phyloP scores from a whole-genome alignment of 2,888 invertebrate genomes.

The Stenodema calcarata region DNA sequence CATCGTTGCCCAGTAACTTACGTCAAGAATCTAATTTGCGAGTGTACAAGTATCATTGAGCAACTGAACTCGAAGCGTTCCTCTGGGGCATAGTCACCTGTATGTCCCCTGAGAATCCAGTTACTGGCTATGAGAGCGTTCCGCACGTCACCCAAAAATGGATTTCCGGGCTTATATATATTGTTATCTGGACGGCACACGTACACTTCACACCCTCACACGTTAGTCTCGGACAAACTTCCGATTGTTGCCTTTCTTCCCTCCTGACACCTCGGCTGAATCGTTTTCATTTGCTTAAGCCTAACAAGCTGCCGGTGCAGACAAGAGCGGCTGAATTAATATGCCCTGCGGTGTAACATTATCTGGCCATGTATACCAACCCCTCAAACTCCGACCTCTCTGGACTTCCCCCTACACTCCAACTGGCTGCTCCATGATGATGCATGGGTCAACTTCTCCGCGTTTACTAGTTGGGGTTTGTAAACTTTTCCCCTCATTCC shows the following conservation, averaged over 20 bases:
- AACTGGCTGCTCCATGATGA: background rate
- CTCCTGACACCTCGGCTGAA: background rate
- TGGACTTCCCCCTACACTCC: background rate
- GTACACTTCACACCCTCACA: background rate
- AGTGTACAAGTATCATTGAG: background rate
- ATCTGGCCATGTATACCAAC: background rate
- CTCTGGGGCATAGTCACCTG: background rate
- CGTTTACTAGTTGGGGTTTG: background rate
- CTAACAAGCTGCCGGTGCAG: background rate
- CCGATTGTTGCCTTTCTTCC: background rate
- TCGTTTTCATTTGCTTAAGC: slow-evolving; percentile 13
- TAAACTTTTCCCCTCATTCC: background rate
- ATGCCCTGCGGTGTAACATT: slow-evolving; percentile 19
- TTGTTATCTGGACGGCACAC: background rate
- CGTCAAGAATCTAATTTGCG: background rate
- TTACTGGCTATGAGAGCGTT: background rate
- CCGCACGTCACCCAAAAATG: background rate
- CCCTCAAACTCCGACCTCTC: background rate
- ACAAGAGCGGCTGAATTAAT: slow-evolving; percentile 2
- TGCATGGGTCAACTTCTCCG: background rate
- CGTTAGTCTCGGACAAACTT: background rate
- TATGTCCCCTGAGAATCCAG: background rate
- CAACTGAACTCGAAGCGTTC: background rate
- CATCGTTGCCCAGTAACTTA: background rate
- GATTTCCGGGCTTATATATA: background rate